Evolutionary conservation across 2,113 vertebrate genomes (phyloP).

Genomic region (Suncus etruscus): DNA sequence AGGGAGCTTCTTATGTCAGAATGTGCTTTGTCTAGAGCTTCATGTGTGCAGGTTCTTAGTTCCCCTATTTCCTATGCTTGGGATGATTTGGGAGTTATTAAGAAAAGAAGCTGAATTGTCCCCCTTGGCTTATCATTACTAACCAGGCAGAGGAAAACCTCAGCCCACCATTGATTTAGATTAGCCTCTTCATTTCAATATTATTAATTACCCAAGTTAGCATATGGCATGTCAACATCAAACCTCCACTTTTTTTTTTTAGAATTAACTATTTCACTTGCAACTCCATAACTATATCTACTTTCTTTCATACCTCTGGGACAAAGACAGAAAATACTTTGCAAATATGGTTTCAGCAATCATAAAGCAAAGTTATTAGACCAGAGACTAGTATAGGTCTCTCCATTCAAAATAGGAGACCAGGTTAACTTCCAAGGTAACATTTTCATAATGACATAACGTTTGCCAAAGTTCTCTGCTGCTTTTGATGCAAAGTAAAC

Average conservation of each 20-base stretch:
- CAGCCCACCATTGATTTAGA: constrained; percentile 78
- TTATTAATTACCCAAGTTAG: constrained; percentile 85
- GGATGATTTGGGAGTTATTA: constrained; percentile 53
- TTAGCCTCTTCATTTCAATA: constrained; percentile 78
- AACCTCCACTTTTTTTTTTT: constrained; percentile 65
- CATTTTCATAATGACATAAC: constrained; percentile 70
- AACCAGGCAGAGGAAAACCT: constrained; percentile 77
- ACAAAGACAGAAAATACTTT: constrained; percentile 59
- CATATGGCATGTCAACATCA: constrained; percentile 64
- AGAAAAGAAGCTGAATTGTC: constrained; percentile 73
- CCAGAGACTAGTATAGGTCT: constrained; percentile 59
- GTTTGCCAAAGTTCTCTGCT: constrained; percentile 71
- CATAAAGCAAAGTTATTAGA: constrained; percentile 61
- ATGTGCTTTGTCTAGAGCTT: constrained; percentile 25
- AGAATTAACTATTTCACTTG: constrained; percentile 81
- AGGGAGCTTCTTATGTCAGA: not conserved
- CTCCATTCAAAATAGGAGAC: constrained; percentile 62
- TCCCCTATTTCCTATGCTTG: constrained; percentile 39
- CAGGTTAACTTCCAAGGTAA: constrained; percentile 66
- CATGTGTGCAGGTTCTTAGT: constrained; percentile 25
- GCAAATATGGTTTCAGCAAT: constrained; percentile 40
- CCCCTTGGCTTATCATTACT: constrained; percentile 76
- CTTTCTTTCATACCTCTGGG: constrained; percentile 37
- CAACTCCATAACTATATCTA: constrained; percentile 13
- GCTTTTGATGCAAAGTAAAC: constrained; percentile 73